Conservation (phyloP, 2,888 invertebrate species). For the Cactoblastis cactorum region DNA sequence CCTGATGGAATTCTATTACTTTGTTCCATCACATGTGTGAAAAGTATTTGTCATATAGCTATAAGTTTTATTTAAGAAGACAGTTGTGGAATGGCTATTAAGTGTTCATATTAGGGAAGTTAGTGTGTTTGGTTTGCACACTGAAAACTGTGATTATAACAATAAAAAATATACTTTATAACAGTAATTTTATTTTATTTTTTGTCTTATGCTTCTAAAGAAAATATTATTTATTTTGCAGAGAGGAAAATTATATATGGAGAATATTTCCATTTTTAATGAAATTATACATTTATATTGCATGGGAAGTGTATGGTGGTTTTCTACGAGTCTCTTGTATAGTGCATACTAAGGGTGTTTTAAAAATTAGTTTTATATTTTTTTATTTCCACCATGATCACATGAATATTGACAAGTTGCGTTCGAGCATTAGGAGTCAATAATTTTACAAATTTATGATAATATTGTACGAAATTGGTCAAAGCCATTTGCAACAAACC, state of each 20-base stretch:
- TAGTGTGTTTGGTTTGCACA: neutral
- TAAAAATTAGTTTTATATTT: slow-evolving; percentile 98
- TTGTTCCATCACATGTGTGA: too few relatives aligned
- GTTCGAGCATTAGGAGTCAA: slow-evolving; percentile 90
- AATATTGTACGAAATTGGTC: slow-evolving; percentile 97
- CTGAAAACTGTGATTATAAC: slow-evolving; percentile 1
- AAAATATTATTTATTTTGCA: neutral
- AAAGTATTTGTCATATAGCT: too few relatives aligned
- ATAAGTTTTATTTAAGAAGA: neutral
- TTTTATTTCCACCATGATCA: slow-evolving; percentile 99
- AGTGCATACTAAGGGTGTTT: slow-evolving; percentile 20
- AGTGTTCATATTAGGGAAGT: neutral
- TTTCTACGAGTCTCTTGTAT: too few relatives aligned
- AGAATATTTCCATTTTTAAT: too few relatives aligned
- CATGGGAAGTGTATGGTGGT: too few relatives aligned
- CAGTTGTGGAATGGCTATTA: neutral
- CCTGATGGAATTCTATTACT: too few relatives aligned
- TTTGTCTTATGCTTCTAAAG: neutral
- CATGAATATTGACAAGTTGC: slow-evolving; percentile 97
- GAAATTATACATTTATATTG: too few relatives aligned
- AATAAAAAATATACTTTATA: neutral
- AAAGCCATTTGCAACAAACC: slow-evolving; percentile 95
- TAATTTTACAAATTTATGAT: slow-evolving; percentile 97
- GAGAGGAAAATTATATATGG: too few relatives aligned
- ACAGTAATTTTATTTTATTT: neutral